Evolutionary conservation across 2,797 vertebrate species (phyloP).

Genomic region (Potorous gilbertii): DNA sequence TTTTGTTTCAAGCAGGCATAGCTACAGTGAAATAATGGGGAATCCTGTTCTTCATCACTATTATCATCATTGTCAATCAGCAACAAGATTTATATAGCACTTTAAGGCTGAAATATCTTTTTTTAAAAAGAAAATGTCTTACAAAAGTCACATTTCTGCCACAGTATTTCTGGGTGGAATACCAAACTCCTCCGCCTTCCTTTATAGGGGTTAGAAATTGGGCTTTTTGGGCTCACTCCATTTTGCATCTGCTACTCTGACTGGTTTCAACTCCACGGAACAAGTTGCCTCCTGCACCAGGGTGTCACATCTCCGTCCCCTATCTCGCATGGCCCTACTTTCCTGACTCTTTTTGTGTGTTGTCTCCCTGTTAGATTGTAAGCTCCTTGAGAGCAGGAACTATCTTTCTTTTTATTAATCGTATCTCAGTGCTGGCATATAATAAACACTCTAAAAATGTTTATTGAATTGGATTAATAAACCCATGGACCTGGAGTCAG

Average conservation of each 20-base stretch:
- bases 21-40: neutral
- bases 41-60: neutral
- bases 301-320: too few relatives aligned
- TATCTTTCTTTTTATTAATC: too few relatives aligned
- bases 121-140: neutral
- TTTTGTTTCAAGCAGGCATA: neutral
- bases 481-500: too few relatives aligned
- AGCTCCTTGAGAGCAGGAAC: too few relatives aligned
- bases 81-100: neutral
- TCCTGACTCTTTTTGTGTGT: neutral
- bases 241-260: too few relatives aligned
- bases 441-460: too few relatives aligned
- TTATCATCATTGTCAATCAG: neutral
- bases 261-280: too few relatives aligned
- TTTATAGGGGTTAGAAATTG: neutral
- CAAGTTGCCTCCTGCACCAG: too few relatives aligned
- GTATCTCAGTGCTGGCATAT: too few relatives aligned
- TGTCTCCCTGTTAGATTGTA: too few relatives aligned
- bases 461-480: too few relatives aligned
- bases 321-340: neutral
- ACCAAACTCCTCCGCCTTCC: neutral
- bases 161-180: neutral
- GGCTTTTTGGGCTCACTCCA: neutral
- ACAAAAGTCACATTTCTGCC: neutral
- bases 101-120: neutral